Evolutionary conservation across 2,113 vertebrate genomes (phyloP), one percentile per base, ranked within the genome.

Genomic region (Thomomys bottae): DNA sequence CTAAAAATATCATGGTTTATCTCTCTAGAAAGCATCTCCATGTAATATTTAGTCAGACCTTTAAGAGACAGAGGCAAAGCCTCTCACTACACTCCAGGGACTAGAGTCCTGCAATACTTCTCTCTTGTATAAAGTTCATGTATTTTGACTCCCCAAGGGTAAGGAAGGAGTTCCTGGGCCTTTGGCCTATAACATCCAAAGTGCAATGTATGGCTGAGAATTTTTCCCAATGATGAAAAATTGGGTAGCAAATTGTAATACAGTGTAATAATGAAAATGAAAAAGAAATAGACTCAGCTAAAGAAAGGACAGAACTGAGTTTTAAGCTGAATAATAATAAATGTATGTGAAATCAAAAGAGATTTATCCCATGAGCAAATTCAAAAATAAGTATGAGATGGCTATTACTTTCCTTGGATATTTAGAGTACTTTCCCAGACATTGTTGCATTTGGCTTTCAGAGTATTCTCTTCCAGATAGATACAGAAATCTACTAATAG

Each of bases 181-280:
- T 77, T 59, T 7, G 11, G 1, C 14, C 9, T 79, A 18, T 24
- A 68, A 28, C 73, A 57, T 71, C 21, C 30, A n/a, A 78, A 20
- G 23, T 6, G 8, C 10, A 67, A 30, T n/a, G 78, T 38, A 54
- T 32, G 38, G 40, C 59, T 17, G 8, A 8, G 6, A 5, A 71
- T 86, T 83, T 83, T 66, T 76, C 21, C 28, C 30, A 40, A 36
- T 54, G 30, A 92, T 87, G 73, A 80, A 93, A 87, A 66, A 40
- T 38, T 72, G 83, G 4, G 12, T 54, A 73, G 20, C 5, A 81
- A 80, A 81, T 84, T 2, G 40, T 45, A 61, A 76, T 38, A 20
- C 71, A 72, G 24, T 84, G 1, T 34, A 71, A 78, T 54, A 61
- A 30, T 10, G 2, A 54, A 94, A 89, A 72, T 61, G 79, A 73